These are phyloP conservation scores for Hermaeophaga mercurialis DNA, from an alignment of 2,888 invertebrate species.

Conservation along the genomic window DNA sequence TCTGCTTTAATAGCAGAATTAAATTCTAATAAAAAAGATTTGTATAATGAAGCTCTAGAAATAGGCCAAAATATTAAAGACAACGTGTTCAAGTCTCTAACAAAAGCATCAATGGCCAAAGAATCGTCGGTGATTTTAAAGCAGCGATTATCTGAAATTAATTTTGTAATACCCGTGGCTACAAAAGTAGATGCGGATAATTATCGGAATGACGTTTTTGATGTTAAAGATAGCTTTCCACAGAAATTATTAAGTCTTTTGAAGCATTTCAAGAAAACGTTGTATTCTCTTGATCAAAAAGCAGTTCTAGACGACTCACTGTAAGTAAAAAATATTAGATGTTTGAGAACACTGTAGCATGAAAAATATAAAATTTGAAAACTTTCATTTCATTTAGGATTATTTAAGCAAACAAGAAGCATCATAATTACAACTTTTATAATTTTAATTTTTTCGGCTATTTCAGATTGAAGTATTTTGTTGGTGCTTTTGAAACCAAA, in stretches of 20 bases:
- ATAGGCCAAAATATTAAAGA: constrained; percentile 1
- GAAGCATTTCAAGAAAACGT: constrained; percentile 11
- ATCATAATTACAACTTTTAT: neutral
- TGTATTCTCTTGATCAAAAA: constrained; percentile 1
- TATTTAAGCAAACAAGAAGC: too few species aligned
- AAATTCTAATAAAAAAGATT: neutral
- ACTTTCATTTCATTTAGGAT: too few species aligned
- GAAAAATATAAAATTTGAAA: too few species aligned
- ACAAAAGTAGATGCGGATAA: neutral
- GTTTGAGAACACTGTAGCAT: too few species aligned
- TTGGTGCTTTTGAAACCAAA: constrained; percentile 22
- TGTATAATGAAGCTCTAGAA: neutral
- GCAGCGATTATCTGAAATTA: constrained; percentile 5
- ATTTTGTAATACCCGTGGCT: constrained; percentile 2
- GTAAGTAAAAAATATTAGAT: too few species aligned
- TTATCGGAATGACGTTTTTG: neutral
- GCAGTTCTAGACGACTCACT: neutral
- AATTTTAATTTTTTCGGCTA: too few species aligned
- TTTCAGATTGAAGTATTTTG: constrained; percentile 25
- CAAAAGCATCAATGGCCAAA: neutral
- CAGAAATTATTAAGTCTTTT: constrained; percentile 11
- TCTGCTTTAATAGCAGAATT: constrained; percentile 8
- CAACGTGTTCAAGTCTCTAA: constrained; percentile 4
- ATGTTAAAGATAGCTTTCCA: constrained; percentile 15
- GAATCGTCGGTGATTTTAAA: neutral